phyloP scores from a whole-genome alignment of 2,113 vertebrate species.

The Pantherophis guttatus region DNA sequence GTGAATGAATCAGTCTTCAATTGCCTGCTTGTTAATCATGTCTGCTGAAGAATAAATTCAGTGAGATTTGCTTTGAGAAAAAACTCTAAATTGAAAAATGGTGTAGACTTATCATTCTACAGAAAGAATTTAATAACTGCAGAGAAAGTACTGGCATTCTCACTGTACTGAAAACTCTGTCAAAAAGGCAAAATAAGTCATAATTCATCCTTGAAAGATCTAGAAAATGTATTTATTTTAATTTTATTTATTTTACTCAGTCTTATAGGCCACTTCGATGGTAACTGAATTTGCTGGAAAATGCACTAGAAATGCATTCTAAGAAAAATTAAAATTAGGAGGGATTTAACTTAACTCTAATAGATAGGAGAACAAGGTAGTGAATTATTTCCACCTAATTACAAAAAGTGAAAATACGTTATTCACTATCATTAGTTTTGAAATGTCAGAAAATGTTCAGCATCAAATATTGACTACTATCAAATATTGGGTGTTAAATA shows the following conservation, averaged over 20 bases:
- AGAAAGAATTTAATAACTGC: neutral
- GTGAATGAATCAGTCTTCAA: neutral
- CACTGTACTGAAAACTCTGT: neutral
- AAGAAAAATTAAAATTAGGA: neutral
- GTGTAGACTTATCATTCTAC: neutral
- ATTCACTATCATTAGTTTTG: neutral
- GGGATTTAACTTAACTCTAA: neutral
- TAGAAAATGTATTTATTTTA: neutral
- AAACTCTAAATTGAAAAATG: neutral
- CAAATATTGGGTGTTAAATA: conserved; percentile 2
- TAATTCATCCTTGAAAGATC: neutral
- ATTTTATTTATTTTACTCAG: neutral
- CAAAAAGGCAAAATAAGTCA: neutral
- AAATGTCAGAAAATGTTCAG: neutral
- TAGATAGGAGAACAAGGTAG: neutral
- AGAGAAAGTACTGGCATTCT: neutral
- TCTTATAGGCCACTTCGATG: neutral
- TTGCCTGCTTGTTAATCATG: neutral
- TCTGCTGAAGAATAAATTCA: neutral
- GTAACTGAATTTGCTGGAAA: neutral
- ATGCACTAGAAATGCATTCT: neutral
- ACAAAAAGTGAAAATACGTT: neutral
- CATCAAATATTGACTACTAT: conserved; percentile 1
- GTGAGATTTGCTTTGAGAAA: neutral
- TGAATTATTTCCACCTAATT: neutral